Conservation (phyloP, 2,888 invertebrate genomes). For the Catocala nupta region DNA sequence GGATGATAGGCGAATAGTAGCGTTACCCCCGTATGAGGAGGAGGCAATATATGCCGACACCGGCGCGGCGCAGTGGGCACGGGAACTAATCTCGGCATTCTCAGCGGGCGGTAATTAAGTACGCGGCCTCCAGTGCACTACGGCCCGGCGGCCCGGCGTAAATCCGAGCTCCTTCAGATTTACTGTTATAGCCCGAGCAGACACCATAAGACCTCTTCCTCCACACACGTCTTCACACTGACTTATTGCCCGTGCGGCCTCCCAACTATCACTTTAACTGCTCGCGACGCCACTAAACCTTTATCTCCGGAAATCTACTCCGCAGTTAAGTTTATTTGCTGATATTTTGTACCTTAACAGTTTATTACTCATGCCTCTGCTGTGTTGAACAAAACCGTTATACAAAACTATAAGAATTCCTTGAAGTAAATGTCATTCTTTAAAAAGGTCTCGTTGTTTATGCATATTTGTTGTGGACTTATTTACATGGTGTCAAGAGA, state of each 20-base stretch:
- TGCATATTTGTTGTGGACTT: slow-evolving; percentile 30
- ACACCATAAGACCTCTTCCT: slow-evolving; percentile 64
- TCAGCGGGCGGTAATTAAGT: slow-evolving; percentile 80
- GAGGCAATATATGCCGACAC: slow-evolving; percentile 63
- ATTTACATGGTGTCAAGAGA: slow-evolving; percentile 45
- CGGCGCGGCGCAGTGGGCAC: slow-evolving; percentile 40
- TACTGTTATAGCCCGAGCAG: slow-evolving; percentile 79
- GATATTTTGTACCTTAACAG: slow-evolving; percentile 40
- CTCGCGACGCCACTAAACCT: slow-evolving; percentile 59
- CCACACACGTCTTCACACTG: slow-evolving; percentile 64
- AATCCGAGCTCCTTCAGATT: slow-evolving; percentile 82
- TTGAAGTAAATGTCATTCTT: background rate
- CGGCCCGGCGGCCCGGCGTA: slow-evolving; percentile 63
- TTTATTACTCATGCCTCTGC: slow-evolving; percentile 19
- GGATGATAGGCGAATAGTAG: slow-evolving; percentile 49
- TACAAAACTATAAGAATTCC: too few species aligned
- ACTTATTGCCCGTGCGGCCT: slow-evolving; percentile 66
- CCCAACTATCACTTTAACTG: slow-evolving; percentile 67
- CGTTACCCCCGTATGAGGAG: slow-evolving; percentile 30
- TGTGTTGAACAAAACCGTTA: background rate
- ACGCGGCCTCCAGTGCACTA: slow-evolving; percentile 64
- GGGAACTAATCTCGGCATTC: slow-evolving; percentile 80
- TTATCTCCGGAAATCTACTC: slow-evolving; percentile 46
- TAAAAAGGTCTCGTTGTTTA: slow-evolving; percentile 23
- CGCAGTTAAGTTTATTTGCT: slow-evolving; percentile 44